Evolutionary conservation across 37 sponge, comb jelly and placozoan species (phyloP), one percentile per base, ranked within the genome.

Genomic region (Beroe ovata): DNA sequence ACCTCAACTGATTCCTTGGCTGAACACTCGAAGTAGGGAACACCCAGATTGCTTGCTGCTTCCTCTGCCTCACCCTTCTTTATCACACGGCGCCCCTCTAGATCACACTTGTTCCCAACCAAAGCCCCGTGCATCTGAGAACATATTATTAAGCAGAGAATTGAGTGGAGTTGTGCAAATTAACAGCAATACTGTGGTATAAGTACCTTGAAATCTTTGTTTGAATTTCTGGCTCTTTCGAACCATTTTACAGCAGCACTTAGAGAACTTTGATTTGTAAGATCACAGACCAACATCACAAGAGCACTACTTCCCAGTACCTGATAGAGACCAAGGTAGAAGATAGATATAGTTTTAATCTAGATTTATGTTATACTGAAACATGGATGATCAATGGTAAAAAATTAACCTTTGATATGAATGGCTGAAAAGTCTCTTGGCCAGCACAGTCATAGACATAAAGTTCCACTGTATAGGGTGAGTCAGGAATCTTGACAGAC

Each of bases 241-340:
- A 77, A 77, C 84, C 84, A 77, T 23, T 77, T 77, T 6, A 77
- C 84, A 36, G 84, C 84, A 42, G 47, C 84, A 77, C 84, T 77
- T 21, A 77, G 23, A 42, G 84, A 77, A 21, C 54, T 39, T 77
- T 77, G 28, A 29, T 42, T 77, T 14, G 54, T 42, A 42, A 77
- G 21, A 41, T 77, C 84, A 77, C 1, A 77, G 4, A 77, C 84
- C 6, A 77, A n/a, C 8, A 77, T 33, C 35, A 77, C 84, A 6
- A 77, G 38, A 19, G 84, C 84, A 77, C 54, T 42, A 26, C 84
- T 77, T 39, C 84, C 84, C 22, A 77, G 47, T n/a, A 77, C 36
- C 69, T 66, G 69, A 6, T 4, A 62, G n/a, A n/a, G n/a, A n/a
- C n/a, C n/a, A n/a, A n/a, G n/a, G n/a, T n/a, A n/a, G n/a, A n/a